A percentile compares a stretch with the other conserved stretches of the same genome.
phyloP scores from a whole-genome alignment of 1,140 invertebrate genomes.

The Cataglyphis hispanica region DNA sequence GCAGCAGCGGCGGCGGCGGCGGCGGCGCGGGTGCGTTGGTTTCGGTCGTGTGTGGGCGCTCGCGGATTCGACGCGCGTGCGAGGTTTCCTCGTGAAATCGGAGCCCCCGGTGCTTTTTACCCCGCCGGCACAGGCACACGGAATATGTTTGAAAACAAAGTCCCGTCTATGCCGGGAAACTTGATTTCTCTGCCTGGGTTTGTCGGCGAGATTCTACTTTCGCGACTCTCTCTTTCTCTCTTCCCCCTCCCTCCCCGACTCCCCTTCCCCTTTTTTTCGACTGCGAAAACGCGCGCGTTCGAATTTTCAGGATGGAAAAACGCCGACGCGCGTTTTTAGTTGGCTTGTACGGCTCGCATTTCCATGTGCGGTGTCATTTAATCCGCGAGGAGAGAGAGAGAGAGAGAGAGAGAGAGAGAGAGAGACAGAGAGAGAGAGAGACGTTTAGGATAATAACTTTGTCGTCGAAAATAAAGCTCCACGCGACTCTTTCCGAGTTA shows the following conservation, averaged over 20 bases:
- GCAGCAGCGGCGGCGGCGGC: too few relatives aligned
- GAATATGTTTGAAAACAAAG: constrained; percentile 71
- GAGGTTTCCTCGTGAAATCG: constrained; percentile 71
- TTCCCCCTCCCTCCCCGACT: neutral
- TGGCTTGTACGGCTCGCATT: constrained; percentile 24
- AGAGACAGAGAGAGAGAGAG: neutral
- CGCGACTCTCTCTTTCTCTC: constrained; percentile 5
- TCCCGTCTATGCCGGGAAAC: constrained; percentile 52
- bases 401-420: neutral
- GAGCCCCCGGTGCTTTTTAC: constrained; percentile 64
- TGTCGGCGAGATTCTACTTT: constrained; percentile 56
- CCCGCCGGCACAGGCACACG: constrained; percentile 24
- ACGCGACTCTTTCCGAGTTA: constrained; percentile 12
- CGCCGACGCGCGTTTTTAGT: constrained; percentile 28
- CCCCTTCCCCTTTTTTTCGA: neutral
- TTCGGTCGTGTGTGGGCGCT: constrained; percentile 21
- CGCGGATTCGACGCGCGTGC: constrained; percentile 1
- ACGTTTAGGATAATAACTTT: constrained; percentile 43
- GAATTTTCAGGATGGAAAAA: constrained; percentile 36
- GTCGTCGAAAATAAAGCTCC: constrained; percentile 20
- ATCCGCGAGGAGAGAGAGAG: constrained; percentile 24
- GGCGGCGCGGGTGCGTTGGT: neutral
- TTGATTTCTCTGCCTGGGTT: constrained; percentile 55
- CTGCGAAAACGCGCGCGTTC: constrained; percentile 21
- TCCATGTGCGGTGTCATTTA: constrained; percentile 14